Conservation (phyloP, 2,888 invertebrate genomes). For the Macaria notata region DNA sequence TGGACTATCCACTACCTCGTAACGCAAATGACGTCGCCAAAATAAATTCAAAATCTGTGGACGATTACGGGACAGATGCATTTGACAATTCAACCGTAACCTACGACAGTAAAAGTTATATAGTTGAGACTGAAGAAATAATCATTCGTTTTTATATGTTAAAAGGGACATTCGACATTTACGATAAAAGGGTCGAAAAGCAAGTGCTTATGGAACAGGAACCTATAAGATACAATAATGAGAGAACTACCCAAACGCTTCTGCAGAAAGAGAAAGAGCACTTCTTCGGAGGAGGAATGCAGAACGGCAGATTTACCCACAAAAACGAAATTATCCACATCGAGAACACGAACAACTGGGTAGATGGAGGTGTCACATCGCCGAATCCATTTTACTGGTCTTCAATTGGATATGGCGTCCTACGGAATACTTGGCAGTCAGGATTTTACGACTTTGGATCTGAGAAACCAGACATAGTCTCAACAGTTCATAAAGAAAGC, state of each 20-base stretch:
- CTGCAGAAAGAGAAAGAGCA: conserved; percentile 55
- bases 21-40: conserved; percentile 58
- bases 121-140: conserved; percentile 57
- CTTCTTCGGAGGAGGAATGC: conserved; percentile 76
- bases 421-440: conserved; percentile 71
- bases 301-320: conserved; percentile 71
- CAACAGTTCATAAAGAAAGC: conserved; percentile 51
- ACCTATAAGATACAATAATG: conserved; percentile 52
- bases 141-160: conserved; percentile 59
- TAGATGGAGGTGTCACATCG: conserved; percentile 67
- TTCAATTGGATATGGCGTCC: conserved; percentile 63
- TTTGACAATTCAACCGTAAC: conserved; percentile 53
- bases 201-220: conserved; percentile 55
- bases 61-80: conserved; percentile 54
- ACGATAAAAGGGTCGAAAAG: conserved; percentile 56
- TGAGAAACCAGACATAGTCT: conserved; percentile 36
- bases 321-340: conserved; percentile 65
- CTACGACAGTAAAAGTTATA: conserved; percentile 42
- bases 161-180: conserved; percentile 55
- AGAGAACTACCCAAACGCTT: conserved; percentile 52
- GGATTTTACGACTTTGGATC: conserved; percentile 67
- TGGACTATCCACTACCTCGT: conserved; percentile 62
- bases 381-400: conserved; percentile 76
- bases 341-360: conserved; percentile 65
- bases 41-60: conserved; percentile 55